Evolutionary conservation across 2,113 vertebrate genomes (phyloP).

Genomic region (Cichladusa arquata): DNA sequence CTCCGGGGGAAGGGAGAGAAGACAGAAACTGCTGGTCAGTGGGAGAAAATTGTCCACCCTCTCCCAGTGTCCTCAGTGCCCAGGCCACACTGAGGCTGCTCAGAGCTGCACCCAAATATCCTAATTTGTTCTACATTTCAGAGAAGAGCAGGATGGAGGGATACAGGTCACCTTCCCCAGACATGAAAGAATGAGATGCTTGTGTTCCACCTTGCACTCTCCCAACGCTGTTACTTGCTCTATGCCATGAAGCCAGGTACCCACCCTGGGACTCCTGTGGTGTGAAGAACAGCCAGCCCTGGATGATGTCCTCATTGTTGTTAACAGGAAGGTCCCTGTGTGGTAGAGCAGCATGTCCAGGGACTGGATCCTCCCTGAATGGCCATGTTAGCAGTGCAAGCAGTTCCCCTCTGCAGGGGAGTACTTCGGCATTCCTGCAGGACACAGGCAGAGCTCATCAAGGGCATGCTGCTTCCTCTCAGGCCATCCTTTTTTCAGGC

Average conservation of each 20-base stretch:
- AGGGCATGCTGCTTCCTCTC: background rate
- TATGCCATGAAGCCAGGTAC: background rate
- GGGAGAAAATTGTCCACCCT: background rate
- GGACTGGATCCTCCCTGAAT: too few species aligned
- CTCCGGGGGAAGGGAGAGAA: background rate
- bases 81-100: background rate
- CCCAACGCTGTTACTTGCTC: background rate
- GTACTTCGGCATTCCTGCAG: background rate
- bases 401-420: too few species aligned
- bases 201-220: background rate
- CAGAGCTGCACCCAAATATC: background rate
- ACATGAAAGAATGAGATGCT: background rate
- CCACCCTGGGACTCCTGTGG: accelerated
- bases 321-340: background rate
- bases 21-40: background rate
- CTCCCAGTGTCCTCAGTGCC: background rate
- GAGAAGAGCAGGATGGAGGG: background rate
- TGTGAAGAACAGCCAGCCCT: background rate
- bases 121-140: background rate
- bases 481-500: too few species aligned
- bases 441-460: background rate
- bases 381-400: background rate
- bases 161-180: background rate
- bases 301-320: background rate
- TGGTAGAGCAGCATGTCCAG: background rate